Evolutionary conservation across 1,140 invertebrate species (phyloP).

Genomic region (Penaeus vannamei): DNA sequence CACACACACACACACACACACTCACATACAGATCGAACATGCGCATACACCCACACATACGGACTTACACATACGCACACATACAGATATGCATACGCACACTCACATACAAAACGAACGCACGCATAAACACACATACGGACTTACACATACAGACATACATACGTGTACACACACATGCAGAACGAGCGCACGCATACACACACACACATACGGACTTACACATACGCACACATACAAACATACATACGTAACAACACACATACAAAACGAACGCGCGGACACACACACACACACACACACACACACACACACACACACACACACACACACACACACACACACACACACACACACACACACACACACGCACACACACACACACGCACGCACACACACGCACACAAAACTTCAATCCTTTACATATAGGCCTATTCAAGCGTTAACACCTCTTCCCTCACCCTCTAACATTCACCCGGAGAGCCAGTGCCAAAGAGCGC

Average conservation of each 20-base stretch:
- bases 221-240: no score
- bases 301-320: neutral
- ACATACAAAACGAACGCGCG: no score
- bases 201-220: neutral
- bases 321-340: neutral
- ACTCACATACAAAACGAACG: neutral
- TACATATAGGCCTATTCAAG: no score
- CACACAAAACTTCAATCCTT: no score
- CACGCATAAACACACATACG: neutral
- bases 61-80: neutral
- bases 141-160: neutral
- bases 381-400: neutral
- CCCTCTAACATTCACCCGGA: no score
- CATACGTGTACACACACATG: neutral
- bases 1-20: no score
- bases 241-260: no score
- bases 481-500: no score
- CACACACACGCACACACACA: neutral
- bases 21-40: neutral
- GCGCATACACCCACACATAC: neutral
- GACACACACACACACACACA: no score
- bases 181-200: neutral
- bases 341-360: neutral
- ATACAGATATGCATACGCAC: neutral
- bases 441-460: no score